A percentile compares a stretch with the other conserved stretches of the same genome.
Conservation (phyloP, 2,888 invertebrate species). For the Ormyrus rosae region DNA sequence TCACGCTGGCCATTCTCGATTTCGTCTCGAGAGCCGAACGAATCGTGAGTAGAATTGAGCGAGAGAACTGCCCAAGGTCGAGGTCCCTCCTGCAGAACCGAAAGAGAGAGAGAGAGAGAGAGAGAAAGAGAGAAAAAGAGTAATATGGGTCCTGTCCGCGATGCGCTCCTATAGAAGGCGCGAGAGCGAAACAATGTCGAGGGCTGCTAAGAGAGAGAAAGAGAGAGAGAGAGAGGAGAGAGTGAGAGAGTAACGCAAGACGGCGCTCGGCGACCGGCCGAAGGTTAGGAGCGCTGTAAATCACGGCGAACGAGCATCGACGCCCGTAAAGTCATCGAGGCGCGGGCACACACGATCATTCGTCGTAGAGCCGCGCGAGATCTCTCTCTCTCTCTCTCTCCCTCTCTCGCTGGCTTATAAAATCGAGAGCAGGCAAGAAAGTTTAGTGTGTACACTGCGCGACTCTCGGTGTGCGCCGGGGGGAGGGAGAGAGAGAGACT, state of each 20-base stretch:
- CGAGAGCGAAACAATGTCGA: conserved; percentile 66
- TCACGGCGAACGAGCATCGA: conserved; percentile 73
- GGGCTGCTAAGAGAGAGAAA: conserved; percentile 60
- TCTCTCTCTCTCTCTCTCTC: too few relatives aligned
- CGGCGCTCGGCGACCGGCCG: conserved; percentile 47
- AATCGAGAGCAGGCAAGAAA: conserved; percentile 17
- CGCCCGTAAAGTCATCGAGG: conserved; percentile 72
- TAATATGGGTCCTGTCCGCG: neutral
- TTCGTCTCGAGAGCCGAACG: conserved; percentile 20
- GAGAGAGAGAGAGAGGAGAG: neutral
- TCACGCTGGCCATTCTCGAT: conserved; percentile 17
- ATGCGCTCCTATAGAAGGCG: conserved; percentile 44
- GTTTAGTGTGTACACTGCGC: neutral
- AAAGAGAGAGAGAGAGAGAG: neutral
- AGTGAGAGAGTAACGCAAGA: too few relatives aligned
- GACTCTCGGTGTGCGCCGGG: neutral
- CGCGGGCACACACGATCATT: conserved; percentile 55
- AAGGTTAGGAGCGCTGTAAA: conserved; percentile 72
- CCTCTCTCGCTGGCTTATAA: conserved; percentile 19
- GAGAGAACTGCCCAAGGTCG: conserved; percentile 37
- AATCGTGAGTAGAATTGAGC: conserved; percentile 42
- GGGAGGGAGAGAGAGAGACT: conserved; percentile 21
- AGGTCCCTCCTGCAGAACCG: conserved; percentile 17
- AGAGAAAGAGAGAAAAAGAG: conserved; percentile 8
- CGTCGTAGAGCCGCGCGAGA: conserved; percentile 55